phyloP scores from a whole-genome alignment of 2,113 vertebrate species.

The Neopipo cinnamomea region DNA sequence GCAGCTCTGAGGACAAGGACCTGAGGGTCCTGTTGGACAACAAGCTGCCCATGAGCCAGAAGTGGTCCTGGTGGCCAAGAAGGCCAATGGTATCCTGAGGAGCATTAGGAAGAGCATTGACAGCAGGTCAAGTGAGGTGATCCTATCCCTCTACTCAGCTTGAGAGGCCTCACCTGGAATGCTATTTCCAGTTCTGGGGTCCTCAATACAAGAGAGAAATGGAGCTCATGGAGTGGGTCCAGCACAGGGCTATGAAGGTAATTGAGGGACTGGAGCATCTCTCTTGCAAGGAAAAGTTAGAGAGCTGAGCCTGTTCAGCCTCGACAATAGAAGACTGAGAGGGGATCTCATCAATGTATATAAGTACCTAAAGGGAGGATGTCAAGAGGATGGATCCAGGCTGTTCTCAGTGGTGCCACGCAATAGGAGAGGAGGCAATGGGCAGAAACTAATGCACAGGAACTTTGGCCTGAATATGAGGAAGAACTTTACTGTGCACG shows the following conservation, averaged over 20 bases:
- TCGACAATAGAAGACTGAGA: background rate
- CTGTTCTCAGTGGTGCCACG: background rate
- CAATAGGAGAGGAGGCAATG: background rate
- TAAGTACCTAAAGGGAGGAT: background rate
- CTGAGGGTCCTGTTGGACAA: background rate
- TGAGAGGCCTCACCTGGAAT: background rate
- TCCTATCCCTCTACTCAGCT: background rate
- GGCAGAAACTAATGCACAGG: background rate
- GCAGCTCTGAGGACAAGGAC: background rate
- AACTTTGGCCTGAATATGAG: background rate
- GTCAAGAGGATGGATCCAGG: background rate
- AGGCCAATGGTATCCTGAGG: background rate
- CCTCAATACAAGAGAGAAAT: background rate
- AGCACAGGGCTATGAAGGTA: background rate
- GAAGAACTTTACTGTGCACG: background rate
- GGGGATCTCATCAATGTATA: background rate
- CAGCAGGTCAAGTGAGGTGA: background rate
- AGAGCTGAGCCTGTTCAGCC: background rate
- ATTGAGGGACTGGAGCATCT: background rate
- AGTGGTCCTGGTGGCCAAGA: background rate
- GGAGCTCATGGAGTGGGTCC: background rate
- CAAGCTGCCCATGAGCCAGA: background rate
- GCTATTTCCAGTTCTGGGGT: background rate
- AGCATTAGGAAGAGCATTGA: background rate
- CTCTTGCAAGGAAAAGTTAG: background rate